A percentile compares a stretch with the other conserved stretches of the same genome.
These are phyloP conservation scores for Chrysodeixis includens DNA, from an alignment of 2,888 invertebrate species.

Conservation along the genomic window DNA sequence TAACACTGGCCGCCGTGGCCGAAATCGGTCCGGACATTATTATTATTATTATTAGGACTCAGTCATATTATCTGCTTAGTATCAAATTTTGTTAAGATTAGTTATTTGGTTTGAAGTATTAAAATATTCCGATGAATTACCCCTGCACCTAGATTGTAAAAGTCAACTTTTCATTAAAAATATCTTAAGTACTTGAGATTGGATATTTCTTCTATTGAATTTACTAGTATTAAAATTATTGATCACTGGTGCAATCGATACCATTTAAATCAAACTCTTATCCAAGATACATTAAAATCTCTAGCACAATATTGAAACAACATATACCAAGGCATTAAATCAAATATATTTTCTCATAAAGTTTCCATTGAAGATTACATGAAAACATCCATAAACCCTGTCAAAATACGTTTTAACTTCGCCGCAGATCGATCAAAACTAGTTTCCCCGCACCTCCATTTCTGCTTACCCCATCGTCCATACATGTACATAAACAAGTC, in stretches of 20 bases:
- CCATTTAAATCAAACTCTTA: too few species aligned
- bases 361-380: slow-evolving; percentile 26
- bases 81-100: neutral
- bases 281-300: neutral
- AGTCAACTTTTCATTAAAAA: neutral
- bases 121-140: neutral
- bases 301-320: neutral
- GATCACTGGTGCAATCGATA: too few species aligned
- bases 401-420: slow-evolving; percentile 44
- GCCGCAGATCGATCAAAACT: slow-evolving; percentile 55
- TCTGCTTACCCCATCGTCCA: slow-evolving; percentile 45
- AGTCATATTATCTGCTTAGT: neutral
- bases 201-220: too few species aligned
- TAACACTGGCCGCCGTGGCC: too few species aligned
- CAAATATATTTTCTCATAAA: slow-evolving; percentile 15
- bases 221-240: too few species aligned
- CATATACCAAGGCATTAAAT: slow-evolving; percentile 9
- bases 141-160: too few species aligned
- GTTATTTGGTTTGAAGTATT: neutral
- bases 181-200: too few species aligned
- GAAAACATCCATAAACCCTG: slow-evolving; percentile 36
- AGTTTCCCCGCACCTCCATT: slow-evolving; percentile 46
- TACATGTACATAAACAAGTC: slow-evolving; percentile 59
- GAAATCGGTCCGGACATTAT: too few species aligned
- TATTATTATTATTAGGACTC: slow-evolving; percentile 26